Conservation (phyloP, 2,797 vertebrate genomes). For the Lophotriccus pileatus region DNA sequence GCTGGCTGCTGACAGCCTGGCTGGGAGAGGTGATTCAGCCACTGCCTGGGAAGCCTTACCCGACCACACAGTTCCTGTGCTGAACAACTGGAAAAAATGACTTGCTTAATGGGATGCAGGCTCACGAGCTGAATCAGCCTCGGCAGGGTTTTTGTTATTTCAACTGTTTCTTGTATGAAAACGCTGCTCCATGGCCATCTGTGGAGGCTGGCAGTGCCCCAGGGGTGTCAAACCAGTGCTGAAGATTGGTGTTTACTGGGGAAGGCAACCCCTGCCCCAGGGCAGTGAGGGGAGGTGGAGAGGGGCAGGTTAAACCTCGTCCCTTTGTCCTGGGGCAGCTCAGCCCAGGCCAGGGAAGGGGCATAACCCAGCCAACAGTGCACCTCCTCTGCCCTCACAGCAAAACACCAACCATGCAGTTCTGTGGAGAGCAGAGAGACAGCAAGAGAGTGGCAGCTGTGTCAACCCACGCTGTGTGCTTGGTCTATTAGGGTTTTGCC, state of each 20-base stretch:
- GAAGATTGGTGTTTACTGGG: not conserved
- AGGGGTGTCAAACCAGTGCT: not conserved
- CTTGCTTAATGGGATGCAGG: conserved; percentile 50
- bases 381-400: not conserved
- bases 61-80: not conserved
- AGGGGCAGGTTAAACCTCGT: not conserved
- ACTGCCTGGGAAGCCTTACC: not conserved
- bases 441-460: not conserved
- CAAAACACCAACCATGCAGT: not conserved
- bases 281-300: not conserved
- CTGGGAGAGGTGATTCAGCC: conserved; percentile 1
- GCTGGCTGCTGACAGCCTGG: not conserved
- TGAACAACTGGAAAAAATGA: conserved; percentile 43
- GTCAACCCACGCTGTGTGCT: not conserved
- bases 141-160: conserved; percentile 28
- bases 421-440: not conserved
- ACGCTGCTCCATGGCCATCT: not conserved
- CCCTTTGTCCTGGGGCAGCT: accelerated
- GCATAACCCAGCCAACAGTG: accelerated
- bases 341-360: accelerated
- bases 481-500: not conserved
- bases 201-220: not conserved
- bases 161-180: conserved; percentile 12
- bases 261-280: not conserved
- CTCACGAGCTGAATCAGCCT: conserved; percentile 28